These are phyloP conservation scores for Gadopsis marmoratus DNA, from an alignment of 2,797 vertebrate genomes.

Conservation along the genomic window DNA sequence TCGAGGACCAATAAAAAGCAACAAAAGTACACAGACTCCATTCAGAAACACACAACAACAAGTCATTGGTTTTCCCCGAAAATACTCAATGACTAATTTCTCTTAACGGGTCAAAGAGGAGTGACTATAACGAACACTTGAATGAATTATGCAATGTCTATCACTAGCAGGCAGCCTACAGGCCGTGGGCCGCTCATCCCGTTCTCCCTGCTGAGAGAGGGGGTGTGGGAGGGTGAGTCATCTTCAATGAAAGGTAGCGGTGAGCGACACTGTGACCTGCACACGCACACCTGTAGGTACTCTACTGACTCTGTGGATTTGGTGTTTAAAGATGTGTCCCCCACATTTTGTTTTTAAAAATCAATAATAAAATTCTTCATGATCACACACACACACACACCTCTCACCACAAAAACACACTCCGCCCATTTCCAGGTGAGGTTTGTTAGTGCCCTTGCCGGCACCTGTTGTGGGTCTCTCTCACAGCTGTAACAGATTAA, in stretches of 20 bases:
- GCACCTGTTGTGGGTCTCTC: constrained; percentile 51
- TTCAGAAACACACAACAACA: not conserved
- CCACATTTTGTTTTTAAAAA: constrained; percentile 8
- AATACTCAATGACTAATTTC: constrained; percentile 24
- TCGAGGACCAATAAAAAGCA: constrained; percentile 13
- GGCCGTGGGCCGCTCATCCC: constrained; percentile 55
- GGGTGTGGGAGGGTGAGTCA: constrained; percentile 71
- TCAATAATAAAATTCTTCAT: not conserved
- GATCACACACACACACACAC: not conserved
- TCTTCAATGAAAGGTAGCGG: constrained; percentile 45
- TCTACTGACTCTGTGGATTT: constrained; percentile 1
- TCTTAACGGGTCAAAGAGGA: constrained; percentile 13
- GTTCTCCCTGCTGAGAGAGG: constrained; percentile 42
- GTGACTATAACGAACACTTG: not conserved
- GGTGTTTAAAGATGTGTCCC: not conserved
- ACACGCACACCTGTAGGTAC: constrained; percentile 8
- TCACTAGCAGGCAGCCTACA: constrained; percentile 44
- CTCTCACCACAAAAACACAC: constrained; percentile 24
- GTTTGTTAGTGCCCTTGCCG: constrained; percentile 43
- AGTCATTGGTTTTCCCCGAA: not conserved
- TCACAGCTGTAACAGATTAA: constrained; percentile 23
- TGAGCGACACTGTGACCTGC: constrained; percentile 59
- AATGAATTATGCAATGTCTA: constrained; percentile 50
- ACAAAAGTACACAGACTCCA: not conserved
- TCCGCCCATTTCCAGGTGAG: constrained; percentile 47